Percentiles rank a stretch among this genome's conserved stretches.
phyloP scores from a whole-genome alignment of 2,797 vertebrate genomes.

The Bradypus variegatus region DNA sequence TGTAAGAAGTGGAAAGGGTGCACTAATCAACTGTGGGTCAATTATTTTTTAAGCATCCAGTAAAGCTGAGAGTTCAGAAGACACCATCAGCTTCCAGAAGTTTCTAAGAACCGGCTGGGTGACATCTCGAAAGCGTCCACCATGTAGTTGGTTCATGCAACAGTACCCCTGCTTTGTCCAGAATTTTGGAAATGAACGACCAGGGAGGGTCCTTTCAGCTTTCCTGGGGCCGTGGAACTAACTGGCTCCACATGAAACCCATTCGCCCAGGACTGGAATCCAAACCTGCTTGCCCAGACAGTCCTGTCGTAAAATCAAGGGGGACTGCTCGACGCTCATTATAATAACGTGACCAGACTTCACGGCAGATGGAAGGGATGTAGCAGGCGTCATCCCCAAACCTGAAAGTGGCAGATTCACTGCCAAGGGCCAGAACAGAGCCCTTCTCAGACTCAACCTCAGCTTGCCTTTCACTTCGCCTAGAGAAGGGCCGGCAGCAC shows the following conservation, averaged over 20 bases:
- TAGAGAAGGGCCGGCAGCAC: not conserved
- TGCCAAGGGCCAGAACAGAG: not conserved
- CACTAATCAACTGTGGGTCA: slow-evolving; percentile 41
- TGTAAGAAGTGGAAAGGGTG: slow-evolving; percentile 4
- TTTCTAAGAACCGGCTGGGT: slow-evolving; percentile 41
- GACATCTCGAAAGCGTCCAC: slow-evolving; percentile 25
- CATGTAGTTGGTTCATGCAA: slow-evolving; percentile 22
- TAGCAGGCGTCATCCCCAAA: slow-evolving; percentile 54
- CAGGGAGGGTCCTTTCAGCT: not conserved
- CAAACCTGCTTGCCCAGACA: not conserved
- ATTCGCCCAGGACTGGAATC: not conserved
- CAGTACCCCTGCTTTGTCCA: not conserved
- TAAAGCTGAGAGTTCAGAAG: slow-evolving; percentile 46
- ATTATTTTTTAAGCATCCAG: slow-evolving; percentile 34
- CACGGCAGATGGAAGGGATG: slow-evolving; percentile 46
- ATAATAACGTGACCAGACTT: slow-evolving; percentile 47
- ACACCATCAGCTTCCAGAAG: slow-evolving; percentile 40
- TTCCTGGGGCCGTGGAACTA: slow-evolving; percentile 44
- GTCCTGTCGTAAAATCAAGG: not conserved
- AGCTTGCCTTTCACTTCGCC: not conserved
- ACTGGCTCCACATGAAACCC: slow-evolving; percentile 47
- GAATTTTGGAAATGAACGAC: slow-evolving; percentile 26
- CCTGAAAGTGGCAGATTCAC: not conserved
- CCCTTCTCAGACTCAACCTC: not conserved
- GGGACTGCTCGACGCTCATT: not conserved